Base-by-base conservation (phyloP, 2,888 invertebrate genomes). In the Eurytoma adleriae region DNA sequence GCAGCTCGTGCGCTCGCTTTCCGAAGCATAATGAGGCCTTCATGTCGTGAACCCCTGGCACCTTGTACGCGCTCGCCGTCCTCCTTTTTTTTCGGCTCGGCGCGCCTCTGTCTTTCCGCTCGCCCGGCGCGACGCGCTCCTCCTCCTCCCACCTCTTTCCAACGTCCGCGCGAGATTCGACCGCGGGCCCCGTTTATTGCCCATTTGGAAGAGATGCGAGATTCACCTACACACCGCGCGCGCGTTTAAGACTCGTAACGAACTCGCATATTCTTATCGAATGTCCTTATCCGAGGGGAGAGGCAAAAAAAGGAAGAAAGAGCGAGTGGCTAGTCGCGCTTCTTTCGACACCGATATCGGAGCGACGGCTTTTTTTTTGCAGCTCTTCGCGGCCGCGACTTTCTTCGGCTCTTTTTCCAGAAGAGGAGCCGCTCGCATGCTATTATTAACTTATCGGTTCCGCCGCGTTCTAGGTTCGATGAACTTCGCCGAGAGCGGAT, bases 11-110 rank as follows among this genome's bases (percentile, higher is more conserved):
- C 79, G 79, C 79, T 83, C 77, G 40, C 80, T 81, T 82, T 78
- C 83, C 73, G 82, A 83, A 83, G 84, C 85, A 87, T 89, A 89
- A 89, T 86, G 88, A 89, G 88, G 85, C 86, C 89, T 87, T 88
- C 87, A 85, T 85, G 87, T 87, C 86, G 86, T 85, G 86, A 86
- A 87, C 86, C 86, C 85, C 82, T 84, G 79, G 84, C 87, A 86
- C 86, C 86, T 88, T 85, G 86, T 87, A 83, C 82, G 74, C 80
- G 75, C 79, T 52, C 54, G 12, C 30, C 1, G 5, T 27, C 52
- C 52, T 13, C 18, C 12, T 57, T 61, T 68, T 68, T 69, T 18
- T 61, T 18, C 18, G 18, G 59, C 24, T 24, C 59, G 57, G 57
- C 18, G 59, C 66, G 30, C 40, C 27, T 27, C 12, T 18, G 1